Base-by-base conservation (phyloP, 37 sponge, comb jelly and placozoan species). In the Eunapius fragilis region DNA sequence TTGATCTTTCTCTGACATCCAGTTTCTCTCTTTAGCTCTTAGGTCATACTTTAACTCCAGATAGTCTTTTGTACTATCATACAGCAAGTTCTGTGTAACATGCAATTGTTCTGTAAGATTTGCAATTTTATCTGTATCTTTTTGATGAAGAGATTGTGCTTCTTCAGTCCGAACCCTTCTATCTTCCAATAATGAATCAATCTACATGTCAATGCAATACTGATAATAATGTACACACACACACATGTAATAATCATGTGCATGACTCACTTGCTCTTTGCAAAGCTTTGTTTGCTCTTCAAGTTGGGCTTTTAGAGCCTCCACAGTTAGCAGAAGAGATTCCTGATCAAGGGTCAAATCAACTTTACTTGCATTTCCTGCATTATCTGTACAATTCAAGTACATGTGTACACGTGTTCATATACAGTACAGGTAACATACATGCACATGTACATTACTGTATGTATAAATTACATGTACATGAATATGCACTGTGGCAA, bases 51-150 rank as follows among this genome's bases (percentile, higher is more conserved):
- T 99, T 47, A 99, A 76, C 24, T 95, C 91, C 50, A 99, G 84
- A 74, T 88, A 99, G 74, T 99, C 99, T 74, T 97, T 97, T 5
- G 98, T 97, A 85, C 99, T 97, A 45, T 94, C 93, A 77, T 97
- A 99, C 28, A 99, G 89, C 28, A 99, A 89, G 35, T 75, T 76
- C 86, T 97, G 99, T 11, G 94, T 96, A 28, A 90, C 91, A 71
- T 94, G 94, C 0, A 97, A 84, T 80, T 92, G 88, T 12, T 99
- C 99, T 49, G 88, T 80, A 22, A 96, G 81, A 0, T 41, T 71
- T 26, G 90, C 82, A 7, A 99, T 88, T 73, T 87, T 89, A 2
- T 90, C 95, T 35, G 80, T 71, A 85, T 92, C 93, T 50, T 91
- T 88, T 71, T 92, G 85, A 71, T 81, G 79, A 30, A 80, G 82